Conservation (phyloP, 2,888 invertebrate genomes). For the Aspidiotus destructor region DNA sequence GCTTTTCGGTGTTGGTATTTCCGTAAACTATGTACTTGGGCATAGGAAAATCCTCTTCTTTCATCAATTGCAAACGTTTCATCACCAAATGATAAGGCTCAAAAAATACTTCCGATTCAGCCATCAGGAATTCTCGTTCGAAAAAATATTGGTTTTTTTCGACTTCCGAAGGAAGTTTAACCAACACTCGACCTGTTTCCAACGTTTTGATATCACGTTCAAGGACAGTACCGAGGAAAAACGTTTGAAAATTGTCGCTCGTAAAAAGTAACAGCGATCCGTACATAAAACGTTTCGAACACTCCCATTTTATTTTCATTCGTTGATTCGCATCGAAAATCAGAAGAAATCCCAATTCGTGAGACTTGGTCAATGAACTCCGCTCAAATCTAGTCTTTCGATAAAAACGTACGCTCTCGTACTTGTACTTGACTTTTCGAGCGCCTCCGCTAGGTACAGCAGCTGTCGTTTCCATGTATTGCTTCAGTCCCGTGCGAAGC, state of each 20-base stretch:
- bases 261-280: constrained; percentile 70
- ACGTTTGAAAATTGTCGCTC: constrained; percentile 54
- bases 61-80: constrained; percentile 53
- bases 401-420: constrained; percentile 64
- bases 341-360: constrained; percentile 36
- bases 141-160: not conserved
- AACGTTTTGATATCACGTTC: constrained; percentile 43
- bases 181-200: constrained; percentile 20
- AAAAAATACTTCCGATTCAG: constrained; percentile 66
- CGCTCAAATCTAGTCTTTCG: constrained; percentile 39
- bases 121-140: constrained; percentile 15
- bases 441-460: too few relatives aligned
- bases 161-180: constrained; percentile 9
- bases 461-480: too few relatives aligned
- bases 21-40: constrained; percentile 55
- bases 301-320: constrained; percentile 44
- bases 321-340: constrained; percentile 27
- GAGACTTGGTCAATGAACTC: constrained; percentile 33
- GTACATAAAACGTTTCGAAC: constrained; percentile 54
- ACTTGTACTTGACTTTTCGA: constrained; percentile 26
- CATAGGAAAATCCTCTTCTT: constrained; percentile 54
- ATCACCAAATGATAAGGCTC: constrained; percentile 70
- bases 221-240: constrained; percentile 59
- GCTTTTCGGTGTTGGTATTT: constrained; percentile 40
- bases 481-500: constrained; percentile 51